Evolutionary conservation across 2,797 vertebrate genomes (phyloP).

Genomic region (Mallotus villosus): DNA sequence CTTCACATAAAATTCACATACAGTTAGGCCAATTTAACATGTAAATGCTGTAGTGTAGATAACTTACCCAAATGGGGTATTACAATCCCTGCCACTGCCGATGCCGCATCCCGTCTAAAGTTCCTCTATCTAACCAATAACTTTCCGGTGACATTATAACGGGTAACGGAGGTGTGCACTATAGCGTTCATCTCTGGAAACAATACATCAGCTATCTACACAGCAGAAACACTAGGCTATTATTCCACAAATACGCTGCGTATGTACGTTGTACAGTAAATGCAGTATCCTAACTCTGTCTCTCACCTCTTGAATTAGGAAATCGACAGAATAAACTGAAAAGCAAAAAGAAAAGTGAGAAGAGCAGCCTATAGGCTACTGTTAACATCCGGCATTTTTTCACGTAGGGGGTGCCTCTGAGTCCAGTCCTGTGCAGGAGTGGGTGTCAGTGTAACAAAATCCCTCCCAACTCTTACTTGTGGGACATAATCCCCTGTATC

Average conservation of each 20-base stretch:
- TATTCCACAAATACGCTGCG: background rate
- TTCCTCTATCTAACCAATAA: constrained; percentile 50
- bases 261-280: background rate
- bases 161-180: constrained; percentile 42
- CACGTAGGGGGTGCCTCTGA: constrained; percentile 50
- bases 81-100: constrained; percentile 7
- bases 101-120: constrained; percentile 42
- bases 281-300: background rate
- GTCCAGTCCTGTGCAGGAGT: constrained; percentile 31
- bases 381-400: constrained; percentile 64
- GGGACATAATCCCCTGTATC: background rate
- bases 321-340: background rate
- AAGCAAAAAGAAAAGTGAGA: constrained; percentile 47
- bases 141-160: constrained; percentile 48
- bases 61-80: constrained; percentile 43
- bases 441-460: constrained; percentile 45
- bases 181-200: constrained; percentile 43
- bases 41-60: background rate
- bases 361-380: constrained; percentile 34
- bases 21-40: background rate
- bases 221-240: background rate
- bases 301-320: background rate
- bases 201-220: constrained; percentile 4
- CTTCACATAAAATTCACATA: too few relatives aligned
- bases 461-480: constrained; percentile 19